phyloP scores from a whole-genome alignment of 2,888 invertebrate genomes.

The Fragum fragum region DNA sequence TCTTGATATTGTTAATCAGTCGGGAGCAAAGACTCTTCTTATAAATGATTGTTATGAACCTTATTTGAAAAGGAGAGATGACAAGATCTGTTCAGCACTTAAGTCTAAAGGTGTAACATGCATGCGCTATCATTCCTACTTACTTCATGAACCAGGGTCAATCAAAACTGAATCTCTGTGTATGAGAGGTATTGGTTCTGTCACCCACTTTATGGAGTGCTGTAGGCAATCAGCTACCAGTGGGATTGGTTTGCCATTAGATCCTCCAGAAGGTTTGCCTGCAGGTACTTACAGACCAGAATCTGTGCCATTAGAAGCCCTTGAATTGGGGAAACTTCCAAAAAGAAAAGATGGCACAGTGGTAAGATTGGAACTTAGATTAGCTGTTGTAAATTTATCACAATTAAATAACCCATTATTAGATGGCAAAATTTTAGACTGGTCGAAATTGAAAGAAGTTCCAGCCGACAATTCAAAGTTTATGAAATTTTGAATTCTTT shows the following conservation, averaged over 20 bases:
- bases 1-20: conserved; percentile 47
- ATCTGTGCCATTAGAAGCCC: conserved; percentile 52
- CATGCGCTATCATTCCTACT: conserved; percentile 69
- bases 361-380: conserved; percentile 63
- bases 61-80: conserved; percentile 69
- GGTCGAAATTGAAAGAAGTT: too few species aligned
- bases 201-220: conserved; percentile 75
- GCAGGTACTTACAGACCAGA: conserved; percentile 44
- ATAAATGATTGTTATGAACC: conserved; percentile 75
- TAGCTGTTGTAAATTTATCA: too few species aligned
- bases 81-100: conserved; percentile 65
- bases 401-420: too few species aligned
- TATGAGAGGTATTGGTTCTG: conserved; percentile 74
- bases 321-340: conserved; percentile 70
- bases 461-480: too few species aligned
- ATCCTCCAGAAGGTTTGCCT: conserved; percentile 63
- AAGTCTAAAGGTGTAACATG: conserved; percentile 61
- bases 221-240: conserved; percentile 67
- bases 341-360: conserved; percentile 70
- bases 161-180: conserved; percentile 70
- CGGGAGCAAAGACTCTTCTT: conserved; percentile 67
- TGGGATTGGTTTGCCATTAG: conserved; percentile 69
- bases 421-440: too few species aligned
- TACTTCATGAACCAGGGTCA: conserved; percentile 72
- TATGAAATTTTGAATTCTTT: too few species aligned